Base-by-base conservation (phyloP, 2,113 vertebrate genomes). In the Jaculus jaculus region DNA sequence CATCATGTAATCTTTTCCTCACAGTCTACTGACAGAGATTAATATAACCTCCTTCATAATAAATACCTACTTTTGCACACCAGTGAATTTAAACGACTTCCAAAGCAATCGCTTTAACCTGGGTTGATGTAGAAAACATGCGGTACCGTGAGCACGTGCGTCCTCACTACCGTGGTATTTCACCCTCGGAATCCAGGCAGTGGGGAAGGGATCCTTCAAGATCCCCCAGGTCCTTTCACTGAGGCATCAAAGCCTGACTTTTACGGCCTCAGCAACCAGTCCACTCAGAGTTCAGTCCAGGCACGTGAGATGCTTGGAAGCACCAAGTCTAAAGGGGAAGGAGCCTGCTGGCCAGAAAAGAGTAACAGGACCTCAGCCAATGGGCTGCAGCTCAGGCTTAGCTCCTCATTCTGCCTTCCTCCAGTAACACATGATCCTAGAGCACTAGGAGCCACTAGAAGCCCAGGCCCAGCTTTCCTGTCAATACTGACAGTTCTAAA, bases 11-110 rank as follows among this genome's bases (percentile, higher is more conserved):
- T 97, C 99, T 98, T 96, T 99, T 99, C 97, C 98, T 98, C 98
- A 99, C 99, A 97, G 99, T 99, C 98, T 99, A 99, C 95, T 99
- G 99, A 85, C 99, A 99, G 96, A 99, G 98, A 98, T 99, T 99
- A 99, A 99, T 98, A 99, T 99, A 97, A 99, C 99, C 99, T 99
- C 24, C 63, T 81, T 65, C 61, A 32, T 21, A 65, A 61, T 82
- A 26, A 65, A 61, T 82, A 26, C 26, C 7, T 65, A 34, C 32
- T 78, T 51, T 37, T 47, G 39, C 30, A 66, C 3, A 2, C 61
- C 37, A 42, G 39, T 24, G 65, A 37, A 66, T 3, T 42, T 26
- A 47, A 47, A 68, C 63, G 8, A 47, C 18, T 54, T 54, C 54
- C 7, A 54, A 54, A 54, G 54, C 54, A 54, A 54, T 54, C 2